These are phyloP conservation scores for Lipotes vexillifer DNA, from an alignment of 2,113 vertebrate species.

Conservation along the genomic window DNA sequence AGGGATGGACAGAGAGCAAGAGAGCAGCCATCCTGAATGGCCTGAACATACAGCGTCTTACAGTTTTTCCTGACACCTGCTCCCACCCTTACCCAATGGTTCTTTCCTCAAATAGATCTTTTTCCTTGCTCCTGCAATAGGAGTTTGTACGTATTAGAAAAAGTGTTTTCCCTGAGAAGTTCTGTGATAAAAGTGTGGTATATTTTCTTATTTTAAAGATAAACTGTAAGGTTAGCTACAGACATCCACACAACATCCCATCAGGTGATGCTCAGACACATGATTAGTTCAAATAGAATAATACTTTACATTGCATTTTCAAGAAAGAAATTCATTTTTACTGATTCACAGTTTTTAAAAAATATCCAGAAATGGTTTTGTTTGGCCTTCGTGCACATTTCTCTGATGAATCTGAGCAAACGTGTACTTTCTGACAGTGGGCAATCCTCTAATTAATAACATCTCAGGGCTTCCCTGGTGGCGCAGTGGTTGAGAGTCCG, in stretches of 20 bases:
- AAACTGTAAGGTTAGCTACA: background rate
- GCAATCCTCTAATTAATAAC: background rate
- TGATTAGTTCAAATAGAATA: background rate
- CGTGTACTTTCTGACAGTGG: background rate
- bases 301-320: background rate
- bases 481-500: too few relatives aligned
- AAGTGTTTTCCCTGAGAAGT: background rate
- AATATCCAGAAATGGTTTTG: background rate
- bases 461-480: background rate
- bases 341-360: background rate
- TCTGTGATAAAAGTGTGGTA: background rate
- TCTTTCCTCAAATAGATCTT: background rate
- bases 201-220: background rate
- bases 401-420: background rate
- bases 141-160: background rate
- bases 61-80: background rate
- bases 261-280: background rate
- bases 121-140: background rate
- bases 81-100: rapidly evolving
- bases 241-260: background rate
- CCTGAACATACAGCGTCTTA: background rate
- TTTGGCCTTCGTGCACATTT: background rate
- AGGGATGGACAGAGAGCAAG: too few relatives aligned
- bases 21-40: too few relatives aligned
- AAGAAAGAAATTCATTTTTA: background rate